These are phyloP conservation scores for Aspiorhynchus laticeps DNA, from an alignment of 2,113 vertebrate genomes.

Conservation along the genomic window DNA sequence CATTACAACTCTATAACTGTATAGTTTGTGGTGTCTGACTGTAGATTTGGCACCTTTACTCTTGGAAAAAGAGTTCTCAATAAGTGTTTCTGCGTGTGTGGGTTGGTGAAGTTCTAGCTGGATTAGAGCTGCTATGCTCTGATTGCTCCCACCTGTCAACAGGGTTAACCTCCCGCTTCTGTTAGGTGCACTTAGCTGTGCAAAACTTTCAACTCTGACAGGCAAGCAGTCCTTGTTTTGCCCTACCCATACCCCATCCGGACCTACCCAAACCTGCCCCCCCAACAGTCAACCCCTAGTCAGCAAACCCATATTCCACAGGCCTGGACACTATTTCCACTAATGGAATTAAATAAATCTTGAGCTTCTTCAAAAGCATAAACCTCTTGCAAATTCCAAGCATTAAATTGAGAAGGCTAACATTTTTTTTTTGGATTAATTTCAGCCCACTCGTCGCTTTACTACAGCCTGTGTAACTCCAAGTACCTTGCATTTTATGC, in stretches of 20 bases:
- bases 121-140: constrained; percentile 87
- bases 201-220: constrained; percentile 87
- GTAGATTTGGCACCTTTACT: not conserved
- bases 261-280: constrained; percentile 76
- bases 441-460: constrained; percentile 42
- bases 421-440: constrained; percentile 58
- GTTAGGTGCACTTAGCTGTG: constrained; percentile 87
- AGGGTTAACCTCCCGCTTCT: constrained; percentile 71
- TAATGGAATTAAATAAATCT: constrained; percentile 67
- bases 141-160: constrained; percentile 90
- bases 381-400: constrained; percentile 57
- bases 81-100: constrained; percentile 32
- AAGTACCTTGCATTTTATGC: not conserved
- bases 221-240: constrained; percentile 85
- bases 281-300: constrained; percentile 61
- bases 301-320: constrained; percentile 34
- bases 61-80: not conserved
- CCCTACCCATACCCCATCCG: constrained; percentile 63
- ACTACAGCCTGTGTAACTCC: constrained; percentile 28
- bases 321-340: constrained; percentile 46
- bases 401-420: constrained; percentile 58
- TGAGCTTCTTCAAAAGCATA: constrained; percentile 52
- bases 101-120: constrained; percentile 59
- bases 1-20: not conserved
- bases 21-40: not conserved